Evolutionary conservation across 2,888 invertebrate species (phyloP).

Genomic region (Corythucha ciliata): DNA sequence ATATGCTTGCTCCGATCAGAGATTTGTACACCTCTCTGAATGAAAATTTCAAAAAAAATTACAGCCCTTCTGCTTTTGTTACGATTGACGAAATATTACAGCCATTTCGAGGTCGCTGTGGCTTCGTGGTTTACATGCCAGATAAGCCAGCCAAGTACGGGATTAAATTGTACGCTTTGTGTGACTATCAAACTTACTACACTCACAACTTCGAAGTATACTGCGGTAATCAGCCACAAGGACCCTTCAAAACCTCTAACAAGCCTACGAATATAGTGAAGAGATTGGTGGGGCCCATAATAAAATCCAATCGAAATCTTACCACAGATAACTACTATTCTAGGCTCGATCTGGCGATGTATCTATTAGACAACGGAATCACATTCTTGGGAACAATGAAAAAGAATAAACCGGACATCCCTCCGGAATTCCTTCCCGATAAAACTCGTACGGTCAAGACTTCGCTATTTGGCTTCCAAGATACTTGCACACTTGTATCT

Average conservation of each 20-base stretch:
- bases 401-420: constrained; percentile 20
- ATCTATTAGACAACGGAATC: constrained; percentile 18
- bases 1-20: constrained; percentile 7
- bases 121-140: constrained; percentile 24
- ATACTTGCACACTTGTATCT: constrained; percentile 17
- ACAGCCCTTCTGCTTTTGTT: constrained; percentile 7
- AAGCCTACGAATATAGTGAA: constrained; percentile 26
- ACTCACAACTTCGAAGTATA: constrained; percentile 30
- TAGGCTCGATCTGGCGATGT: constrained; percentile 15
- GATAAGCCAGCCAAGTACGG: constrained; percentile 24
- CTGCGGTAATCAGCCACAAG: constrained; percentile 27
- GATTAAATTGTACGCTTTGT: constrained; percentile 30
- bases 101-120: constrained; percentile 12
- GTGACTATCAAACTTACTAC: constrained; percentile 29
- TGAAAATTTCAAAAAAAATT: constrained; percentile 14
- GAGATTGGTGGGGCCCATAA: constrained; percentile 24
- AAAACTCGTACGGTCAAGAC: constrained; percentile 7
- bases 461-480: constrained; percentile 17
- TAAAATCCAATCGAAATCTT: constrained; percentile 29
- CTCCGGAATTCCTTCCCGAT: constrained; percentile 18
- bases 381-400: constrained; percentile 20
- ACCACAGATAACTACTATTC: constrained; percentile 25
- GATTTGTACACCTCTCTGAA: constrained; percentile 16
- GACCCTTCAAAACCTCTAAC: constrained; percentile 27
- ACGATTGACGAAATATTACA: constrained; percentile 26